These are phyloP conservation scores for Pandemis corylana DNA, from an alignment of 2,888 invertebrate genomes.

Conservation along the genomic window DNA sequence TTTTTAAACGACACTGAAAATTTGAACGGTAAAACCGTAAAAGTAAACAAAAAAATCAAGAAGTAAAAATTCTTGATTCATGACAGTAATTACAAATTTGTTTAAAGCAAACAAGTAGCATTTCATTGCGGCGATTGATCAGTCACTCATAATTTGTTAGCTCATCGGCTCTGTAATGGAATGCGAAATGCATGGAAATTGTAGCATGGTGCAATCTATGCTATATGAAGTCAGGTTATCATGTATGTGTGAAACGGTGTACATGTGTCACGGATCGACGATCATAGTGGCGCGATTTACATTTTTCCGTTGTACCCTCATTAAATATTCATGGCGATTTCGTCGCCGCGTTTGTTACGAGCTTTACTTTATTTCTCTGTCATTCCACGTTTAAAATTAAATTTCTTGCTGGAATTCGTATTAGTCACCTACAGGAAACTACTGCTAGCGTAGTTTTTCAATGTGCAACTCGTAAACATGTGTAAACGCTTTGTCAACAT, in stretches of 20 bases:
- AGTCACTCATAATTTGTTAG: neutral
- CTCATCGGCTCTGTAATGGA: neutral
- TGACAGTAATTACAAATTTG: neutral
- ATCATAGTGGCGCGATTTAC: slow-evolving; percentile 53
- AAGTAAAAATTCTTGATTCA: too few relatives aligned
- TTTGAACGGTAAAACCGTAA: too few relatives aligned
- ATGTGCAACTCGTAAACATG: neutral
- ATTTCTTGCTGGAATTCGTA: neutral
- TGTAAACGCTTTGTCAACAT: neutral
- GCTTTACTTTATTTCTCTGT: neutral
- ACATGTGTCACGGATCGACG: slow-evolving; percentile 51
- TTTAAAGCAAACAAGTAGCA: neutral
- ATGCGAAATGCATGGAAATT: neutral
- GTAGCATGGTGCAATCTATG: neutral
- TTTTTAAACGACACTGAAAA: neutral
- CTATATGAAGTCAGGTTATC: neutral
- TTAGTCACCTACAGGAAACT: slow-evolving; percentile 7
- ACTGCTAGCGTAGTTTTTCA: neutral
- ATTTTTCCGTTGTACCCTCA: slow-evolving; percentile 55
- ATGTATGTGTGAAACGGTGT: neutral
- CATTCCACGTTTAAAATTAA: neutral
- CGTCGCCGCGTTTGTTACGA: neutral
- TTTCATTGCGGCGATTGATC: neutral
- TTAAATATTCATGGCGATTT: slow-evolving; percentile 56
- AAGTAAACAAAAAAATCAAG: too few relatives aligned